Evolutionary conservation across 2,888 invertebrate genomes (phyloP), one percentile per base, ranked within the genome.

Genomic region (Caenorhabditis sulstoni): DNA sequence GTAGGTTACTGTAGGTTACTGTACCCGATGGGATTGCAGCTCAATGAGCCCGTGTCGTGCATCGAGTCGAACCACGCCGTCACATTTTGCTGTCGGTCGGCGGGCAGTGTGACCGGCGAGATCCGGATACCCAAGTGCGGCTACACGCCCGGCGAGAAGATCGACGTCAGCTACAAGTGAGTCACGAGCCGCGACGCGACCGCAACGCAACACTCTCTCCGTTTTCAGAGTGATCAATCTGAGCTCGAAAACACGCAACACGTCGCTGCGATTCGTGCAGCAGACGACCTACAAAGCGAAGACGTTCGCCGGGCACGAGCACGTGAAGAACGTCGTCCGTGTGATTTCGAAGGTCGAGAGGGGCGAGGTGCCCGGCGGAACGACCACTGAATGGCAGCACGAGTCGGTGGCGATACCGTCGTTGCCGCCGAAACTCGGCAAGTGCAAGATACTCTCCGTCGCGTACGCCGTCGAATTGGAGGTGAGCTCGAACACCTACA

Each of bases 231-330:
- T 84, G 8, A 76, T 62, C 11, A 84, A 84, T 47, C 65, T 79
- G n/a, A 79, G 79, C 49, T 74, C 82, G 20, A 70, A 82, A 53
- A 49, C 76, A 0, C 59, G 80, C 18, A 41, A 57, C 16, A 77
- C 58, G 3, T 71, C 52, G 1, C 52, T 84, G 3, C 66, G 81
- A 50, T 76, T 84, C 49, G 70, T 81, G 7, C 84, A 84, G 55
- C 75, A 49, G 35, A 81, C 82, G 2, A 81, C 81, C 4, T 84
- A 84, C 66, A 79, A 77, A 71, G 89, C 90, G 4, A 90, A 90
- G 74, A 88, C 88, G 16, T 90, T 90, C 59, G 84, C 87, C 35
- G 90, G 90, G n/a, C 78, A 84, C n/a, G 89, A 90, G 68, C 85
- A 87, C 53, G 70, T 80, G 16, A 89, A 89, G 76, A 79, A 81